phyloP scores from a whole-genome alignment of 2,113 vertebrate species.

The Telmatochromis sp. region DNA sequence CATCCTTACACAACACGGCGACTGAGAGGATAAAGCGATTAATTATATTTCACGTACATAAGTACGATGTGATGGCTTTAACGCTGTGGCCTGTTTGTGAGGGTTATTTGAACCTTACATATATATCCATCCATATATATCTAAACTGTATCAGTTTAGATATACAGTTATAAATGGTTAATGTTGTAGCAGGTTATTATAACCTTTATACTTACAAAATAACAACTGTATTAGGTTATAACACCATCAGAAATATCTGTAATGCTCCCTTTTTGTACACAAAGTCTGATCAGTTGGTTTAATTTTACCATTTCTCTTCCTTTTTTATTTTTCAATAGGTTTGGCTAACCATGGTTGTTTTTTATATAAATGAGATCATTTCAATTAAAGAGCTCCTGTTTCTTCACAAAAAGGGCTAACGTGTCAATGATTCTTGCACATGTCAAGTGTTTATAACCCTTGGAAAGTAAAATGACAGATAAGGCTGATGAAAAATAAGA shows the following conservation, averaged over 20 bases:
- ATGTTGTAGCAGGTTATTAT: neutral
- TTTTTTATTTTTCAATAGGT: neutral
- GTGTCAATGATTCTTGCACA: neutral
- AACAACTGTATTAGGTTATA: neutral
- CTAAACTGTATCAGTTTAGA: neutral
- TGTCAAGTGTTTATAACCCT: neutral
- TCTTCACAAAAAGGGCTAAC: neutral
- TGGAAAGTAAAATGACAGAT: neutral
- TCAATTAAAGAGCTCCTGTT: neutral
- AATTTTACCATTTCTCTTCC: neutral
- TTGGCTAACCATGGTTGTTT: neutral
- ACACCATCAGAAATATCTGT: neutral
- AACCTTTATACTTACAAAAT: neutral
- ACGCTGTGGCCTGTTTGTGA: neutral
- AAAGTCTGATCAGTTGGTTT: neutral
- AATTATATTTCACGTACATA: neutral
- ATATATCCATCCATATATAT: neutral
- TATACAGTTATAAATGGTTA: neutral
- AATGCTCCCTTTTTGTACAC: neutral
- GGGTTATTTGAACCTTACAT: neutral
- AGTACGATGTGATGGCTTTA: neutral
- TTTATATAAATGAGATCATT: neutral
- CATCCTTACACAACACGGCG: neutral
- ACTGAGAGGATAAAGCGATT: neutral
- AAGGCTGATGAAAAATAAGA: neutral